Evolutionary conservation across 2,888 invertebrate species (phyloP), one percentile per base, ranked within the genome.

Genomic region (Vandiemenella viatica): DNA sequence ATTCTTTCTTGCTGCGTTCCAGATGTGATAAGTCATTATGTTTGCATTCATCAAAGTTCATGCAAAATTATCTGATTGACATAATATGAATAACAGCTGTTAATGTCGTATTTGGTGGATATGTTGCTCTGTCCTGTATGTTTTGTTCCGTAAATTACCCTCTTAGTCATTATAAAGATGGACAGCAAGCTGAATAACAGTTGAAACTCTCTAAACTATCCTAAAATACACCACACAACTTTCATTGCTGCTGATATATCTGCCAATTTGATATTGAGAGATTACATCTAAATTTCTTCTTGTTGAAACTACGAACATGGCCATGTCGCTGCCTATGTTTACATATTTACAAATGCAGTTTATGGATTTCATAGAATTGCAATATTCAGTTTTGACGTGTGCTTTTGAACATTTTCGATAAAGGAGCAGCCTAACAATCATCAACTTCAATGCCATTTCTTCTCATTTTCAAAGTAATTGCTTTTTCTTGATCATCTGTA

Each of bases 31-130:
- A 5, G 44, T 44, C 23, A 22, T 20, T 21, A 44, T 23, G 8
- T 44, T 5, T 44, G 44, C 21, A 44, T 44, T 21, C 22, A 44
- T 5, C 44, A 44, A 20, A 22, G 44, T 44, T 44, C n/a, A 21
- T 44, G 44, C 44, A 44, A 44, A 44, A 5, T 44, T 15, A 44
- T 23, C 44, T 20, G 21, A 13, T 44, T 5, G 21, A 23, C 44
- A 44, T 44, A 44, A 44, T 20, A 20, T n/a, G 40, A 40, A 44
- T n/a, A 23, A 44, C 19, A 19, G 21, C 44, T 22, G 44, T 44
- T 44, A 44, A 44, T 44, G 44, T 44, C 22, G 44, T 20, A n/a
- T 44, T 44, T 17, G 44, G 44, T 44, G 44, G 44, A 44, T 20
- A 21, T 44, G 23, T n/a, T 44, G 22, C 44, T 44, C 44, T 23